Evolutionary conservation across 2,113 vertebrate genomes (phyloP).

Genomic region (Gymnogyps californianus): DNA sequence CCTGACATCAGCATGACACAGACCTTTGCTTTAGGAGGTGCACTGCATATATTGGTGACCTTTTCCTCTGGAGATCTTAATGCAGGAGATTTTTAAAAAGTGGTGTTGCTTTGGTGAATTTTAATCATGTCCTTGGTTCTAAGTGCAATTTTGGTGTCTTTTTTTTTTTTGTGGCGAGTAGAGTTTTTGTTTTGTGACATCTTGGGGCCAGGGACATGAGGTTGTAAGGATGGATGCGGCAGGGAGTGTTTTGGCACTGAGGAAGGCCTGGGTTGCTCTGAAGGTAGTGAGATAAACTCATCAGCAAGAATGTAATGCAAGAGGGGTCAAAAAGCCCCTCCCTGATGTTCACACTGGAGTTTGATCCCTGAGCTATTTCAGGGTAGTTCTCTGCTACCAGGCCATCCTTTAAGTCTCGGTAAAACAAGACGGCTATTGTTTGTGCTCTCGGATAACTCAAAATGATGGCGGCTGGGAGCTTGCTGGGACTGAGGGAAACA

Average conservation of each 20-base stretch:
- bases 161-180: rapidly evolving
- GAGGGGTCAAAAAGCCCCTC: background rate
- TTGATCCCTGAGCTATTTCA: background rate
- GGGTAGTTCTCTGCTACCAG: background rate
- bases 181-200: background rate
- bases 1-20: background rate
- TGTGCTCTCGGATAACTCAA: background rate
- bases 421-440: slow-evolving; percentile 27
- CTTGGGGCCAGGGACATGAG: rapidly evolving
- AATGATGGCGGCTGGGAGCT: background rate
- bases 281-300: background rate
- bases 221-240: background rate
- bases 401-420: background rate
- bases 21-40: background rate
- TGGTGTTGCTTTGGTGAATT: background rate
- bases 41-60: background rate
- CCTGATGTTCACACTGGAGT: background rate
- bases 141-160: background rate
- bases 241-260: background rate
- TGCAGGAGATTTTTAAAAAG: background rate
- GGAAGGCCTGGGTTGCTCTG: background rate
- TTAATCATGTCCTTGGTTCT: background rate
- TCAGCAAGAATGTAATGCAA: background rate
- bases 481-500: background rate
- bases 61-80: background rate